These are phyloP conservation scores for Musca vetustissima DNA, from an alignment of 1,140 invertebrate genomes.

Conservation along the genomic window DNA sequence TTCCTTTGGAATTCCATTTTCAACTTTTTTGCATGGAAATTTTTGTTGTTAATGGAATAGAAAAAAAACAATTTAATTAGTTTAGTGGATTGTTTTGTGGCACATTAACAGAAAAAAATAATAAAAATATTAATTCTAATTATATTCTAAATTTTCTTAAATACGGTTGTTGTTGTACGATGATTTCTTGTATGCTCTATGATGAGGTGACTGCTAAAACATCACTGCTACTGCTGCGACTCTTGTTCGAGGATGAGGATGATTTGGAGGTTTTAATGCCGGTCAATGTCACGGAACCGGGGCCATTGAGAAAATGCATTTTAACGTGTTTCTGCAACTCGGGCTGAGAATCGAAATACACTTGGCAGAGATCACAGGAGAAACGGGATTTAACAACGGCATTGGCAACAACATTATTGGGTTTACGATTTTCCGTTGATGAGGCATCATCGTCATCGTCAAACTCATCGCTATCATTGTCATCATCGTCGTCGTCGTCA, in stretches of 20 bases:
- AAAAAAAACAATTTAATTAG: too few relatives aligned
- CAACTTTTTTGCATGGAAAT: too few relatives aligned
- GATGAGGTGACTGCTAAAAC: constrained; percentile 21
- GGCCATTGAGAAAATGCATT: constrained; percentile 52
- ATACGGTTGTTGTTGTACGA: not conserved
- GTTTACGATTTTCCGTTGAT: constrained; percentile 20
- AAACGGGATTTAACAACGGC: constrained; percentile 37
- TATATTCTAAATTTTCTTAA: constrained; percentile 12
- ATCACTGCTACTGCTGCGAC: constrained; percentile 27
- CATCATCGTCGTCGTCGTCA: constrained; percentile 27
- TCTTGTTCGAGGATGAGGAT: constrained; percentile 25
- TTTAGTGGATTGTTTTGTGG: not conserved
- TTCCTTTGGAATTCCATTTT: too few relatives aligned
- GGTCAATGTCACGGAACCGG: constrained; percentile 31
- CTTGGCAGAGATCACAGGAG: constrained; percentile 54
- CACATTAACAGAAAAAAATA: constrained; percentile 4
- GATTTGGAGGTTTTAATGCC: constrained; percentile 26
- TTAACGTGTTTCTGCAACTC: constrained; percentile 52
- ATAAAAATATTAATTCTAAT: constrained; percentile 5
- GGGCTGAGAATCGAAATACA: constrained; percentile 53
- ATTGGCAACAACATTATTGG: not conserved
- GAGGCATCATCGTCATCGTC: constrained; percentile 33
- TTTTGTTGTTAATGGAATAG: too few relatives aligned
- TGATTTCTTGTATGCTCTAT: not conserved
- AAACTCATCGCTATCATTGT: constrained; percentile 33